Conservation (phyloP, 1,140 invertebrate genomes). For the Helicoverpa zea region DNA sequence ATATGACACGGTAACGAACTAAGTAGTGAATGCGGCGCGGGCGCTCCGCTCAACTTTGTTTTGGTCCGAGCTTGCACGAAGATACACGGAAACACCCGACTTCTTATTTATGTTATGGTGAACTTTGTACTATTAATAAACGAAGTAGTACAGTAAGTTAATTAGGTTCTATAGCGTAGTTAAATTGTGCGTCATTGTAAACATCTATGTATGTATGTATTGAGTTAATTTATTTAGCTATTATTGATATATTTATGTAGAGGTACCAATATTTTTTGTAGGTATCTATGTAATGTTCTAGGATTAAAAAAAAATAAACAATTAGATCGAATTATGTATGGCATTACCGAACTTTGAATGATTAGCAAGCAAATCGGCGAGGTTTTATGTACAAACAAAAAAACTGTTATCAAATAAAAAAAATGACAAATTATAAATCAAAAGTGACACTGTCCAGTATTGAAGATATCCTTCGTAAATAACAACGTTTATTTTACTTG, state of each 20-base stretch:
- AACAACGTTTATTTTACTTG: neutral
- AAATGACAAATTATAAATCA: slow-evolving; percentile 18
- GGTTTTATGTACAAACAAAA: neutral
- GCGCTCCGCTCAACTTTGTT: slow-evolving; percentile 67
- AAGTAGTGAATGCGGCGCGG: slow-evolving; percentile 59
- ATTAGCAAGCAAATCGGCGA: too few relatives aligned
- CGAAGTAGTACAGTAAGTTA: neutral
- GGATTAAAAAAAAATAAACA: too few relatives aligned
- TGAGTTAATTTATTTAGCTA: too few relatives aligned
- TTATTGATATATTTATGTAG: too few relatives aligned
- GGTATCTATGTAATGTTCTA: too few relatives aligned
- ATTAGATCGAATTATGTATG: too few relatives aligned
- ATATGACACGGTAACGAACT: slow-evolving; percentile 66
- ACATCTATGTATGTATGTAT: too few relatives aligned
- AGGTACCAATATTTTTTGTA: too few relatives aligned
- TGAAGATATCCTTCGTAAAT: too few relatives aligned
- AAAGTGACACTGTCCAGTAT: neutral
- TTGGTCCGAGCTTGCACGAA: slow-evolving; percentile 76
- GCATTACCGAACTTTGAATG: too few relatives aligned
- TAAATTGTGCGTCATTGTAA: neutral
- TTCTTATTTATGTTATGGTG: slow-evolving; percentile 64
- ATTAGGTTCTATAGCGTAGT: too few relatives aligned
- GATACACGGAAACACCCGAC: slow-evolving; percentile 71
- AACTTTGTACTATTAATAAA: slow-evolving; percentile 56
- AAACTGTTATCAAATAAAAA: neutral